Evolutionary conservation across 1,140 invertebrate genomes (phyloP), one percentile per base, ranked within the genome.

Genomic region (Forficula auricularia): DNA sequence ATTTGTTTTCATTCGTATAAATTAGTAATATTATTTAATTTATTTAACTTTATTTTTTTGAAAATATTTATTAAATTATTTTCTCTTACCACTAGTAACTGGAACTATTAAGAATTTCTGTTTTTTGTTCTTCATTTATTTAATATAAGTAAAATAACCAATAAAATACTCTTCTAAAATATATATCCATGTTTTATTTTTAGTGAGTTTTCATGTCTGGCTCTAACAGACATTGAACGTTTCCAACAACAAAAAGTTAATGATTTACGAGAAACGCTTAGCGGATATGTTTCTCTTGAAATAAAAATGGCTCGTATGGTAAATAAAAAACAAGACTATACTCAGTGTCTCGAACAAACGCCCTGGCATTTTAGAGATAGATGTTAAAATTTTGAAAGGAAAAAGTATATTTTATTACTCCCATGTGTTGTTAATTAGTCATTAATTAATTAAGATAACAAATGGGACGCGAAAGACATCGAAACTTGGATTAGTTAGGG

Each of bases 251-350:
- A 84, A 57, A 85, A 84, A 63, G 71, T 74, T 15, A 66, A 71
- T 38, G 81, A 85, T 59, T 57, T 87, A 6, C 74, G 75, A 54
- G 81, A 87, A 58, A 79, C 80, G 10, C 68, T 85, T 39, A 72
- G 74, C 30, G 71, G 68, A 48, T 84, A 81, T 59, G 78, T 81
- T 41, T 67, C 77, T 40, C 61, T 84, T 50, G 81, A 85, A 62
- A 75, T 82, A 41, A 83, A 84, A 64, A 70, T 79, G 51, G 75
- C 79, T 40, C 78, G 76, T 67, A 84, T 83, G 75, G 81, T 84
- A 63, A 53, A 30, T 48, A 37, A 36, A 38, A 18, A 22, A 15
- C 18, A 15, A 13, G 33, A n/a, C 7, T 22, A 15, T 10, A n/a
- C 13, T 2, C 4, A n/a, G 20, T 19, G 20, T 4, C n/a, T 38